phyloP scores from a whole-genome alignment of 2,113 vertebrate species.

The Herpailurus yagouaroundi region DNA sequence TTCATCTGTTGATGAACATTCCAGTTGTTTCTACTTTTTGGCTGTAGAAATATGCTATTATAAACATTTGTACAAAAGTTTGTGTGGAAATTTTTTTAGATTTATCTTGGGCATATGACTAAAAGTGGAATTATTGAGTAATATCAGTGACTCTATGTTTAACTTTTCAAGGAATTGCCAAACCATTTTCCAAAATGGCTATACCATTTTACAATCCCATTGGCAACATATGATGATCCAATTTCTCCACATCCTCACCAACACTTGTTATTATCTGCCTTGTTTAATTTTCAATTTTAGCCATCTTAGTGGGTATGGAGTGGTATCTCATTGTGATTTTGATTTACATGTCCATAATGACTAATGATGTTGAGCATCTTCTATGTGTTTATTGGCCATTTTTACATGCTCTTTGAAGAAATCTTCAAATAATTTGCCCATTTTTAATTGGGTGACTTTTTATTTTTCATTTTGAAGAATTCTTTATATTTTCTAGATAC shows the following conservation, averaged over 20 bases:
- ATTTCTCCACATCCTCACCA: neutral
- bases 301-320: neutral
- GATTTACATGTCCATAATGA: neutral
- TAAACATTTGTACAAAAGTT: constrained; percentile 2
- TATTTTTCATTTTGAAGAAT: neutral
- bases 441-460: constrained; percentile 15
- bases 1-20: neutral
- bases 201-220: neutral
- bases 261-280: neutral
- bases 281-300: neutral
- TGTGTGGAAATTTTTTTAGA: neutral
- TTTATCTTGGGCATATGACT: constrained; percentile 1
- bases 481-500: neutral
- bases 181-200: constrained; percentile 12
- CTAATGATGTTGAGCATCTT: neutral
- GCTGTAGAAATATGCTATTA: constrained; percentile 5
- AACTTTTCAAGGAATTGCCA: neutral
- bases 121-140: constrained; percentile 34
- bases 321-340: neutral
- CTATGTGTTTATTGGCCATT: neutral
- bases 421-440: neutral
- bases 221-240: neutral
- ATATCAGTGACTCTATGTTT: neutral
- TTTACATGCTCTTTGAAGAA: neutral
- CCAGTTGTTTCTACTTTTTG: neutral